Evolutionary conservation across 2,113 vertebrate species (phyloP).

Genomic region (Pantherophis guttatus): DNA sequence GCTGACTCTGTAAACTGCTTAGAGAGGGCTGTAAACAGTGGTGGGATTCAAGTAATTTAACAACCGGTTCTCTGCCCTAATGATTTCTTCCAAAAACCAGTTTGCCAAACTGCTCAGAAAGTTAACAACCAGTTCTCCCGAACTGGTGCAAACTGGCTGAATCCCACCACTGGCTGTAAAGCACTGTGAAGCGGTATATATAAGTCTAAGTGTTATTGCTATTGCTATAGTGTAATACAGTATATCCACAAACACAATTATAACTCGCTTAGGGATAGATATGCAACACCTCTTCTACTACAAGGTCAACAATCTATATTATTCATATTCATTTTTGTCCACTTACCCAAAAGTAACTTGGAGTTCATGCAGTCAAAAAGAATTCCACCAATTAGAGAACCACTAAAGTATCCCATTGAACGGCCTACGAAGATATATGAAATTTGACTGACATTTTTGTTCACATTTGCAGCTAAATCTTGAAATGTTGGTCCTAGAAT

Average conservation of each 20-base stretch:
- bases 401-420: conserved; percentile 82
- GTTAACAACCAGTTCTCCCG: too few species aligned
- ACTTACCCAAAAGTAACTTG: conserved; percentile 84
- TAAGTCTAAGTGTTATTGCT: too few species aligned
- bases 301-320: background rate
- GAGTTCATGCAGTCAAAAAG: conserved; percentile 84
- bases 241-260: background rate
- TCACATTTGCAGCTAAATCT: conserved; percentile 85
- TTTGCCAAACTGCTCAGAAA: too few species aligned
- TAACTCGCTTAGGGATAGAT: background rate
- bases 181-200: too few species aligned
- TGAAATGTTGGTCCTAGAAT: conserved; percentile 88
- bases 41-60: too few species aligned
- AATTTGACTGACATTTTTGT: conserved; percentile 84
- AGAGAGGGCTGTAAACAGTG: too few species aligned
- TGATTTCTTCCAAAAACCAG: too few species aligned
- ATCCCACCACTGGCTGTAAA: too few species aligned
- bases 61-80: too few species aligned
- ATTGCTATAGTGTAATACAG: background rate
- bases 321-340: background rate
- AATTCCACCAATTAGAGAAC: conserved; percentile 83
- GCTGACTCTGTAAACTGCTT: too few species aligned
- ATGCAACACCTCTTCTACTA: background rate
- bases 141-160: too few species aligned
- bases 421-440: conserved; percentile 89